Evolutionary conservation across 1,140 invertebrate genomes (phyloP).

Genomic region (Leptopilina boulardi): DNA sequence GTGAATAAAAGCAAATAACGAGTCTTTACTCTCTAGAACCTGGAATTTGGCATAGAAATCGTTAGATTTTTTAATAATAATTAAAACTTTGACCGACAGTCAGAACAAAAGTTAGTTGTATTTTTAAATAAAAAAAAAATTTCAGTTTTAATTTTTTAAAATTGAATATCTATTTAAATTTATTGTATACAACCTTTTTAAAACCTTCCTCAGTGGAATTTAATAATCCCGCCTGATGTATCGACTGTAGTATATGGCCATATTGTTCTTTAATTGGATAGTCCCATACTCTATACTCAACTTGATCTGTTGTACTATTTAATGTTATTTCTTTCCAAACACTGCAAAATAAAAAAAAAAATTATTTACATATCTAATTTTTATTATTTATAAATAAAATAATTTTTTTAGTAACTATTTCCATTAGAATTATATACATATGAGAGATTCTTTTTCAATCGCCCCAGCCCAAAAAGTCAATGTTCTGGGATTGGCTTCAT

Average conservation of each 20-base stretch:
- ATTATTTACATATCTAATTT: neutral
- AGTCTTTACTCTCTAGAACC: constrained; percentile 85
- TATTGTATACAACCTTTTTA: constrained; percentile 75
- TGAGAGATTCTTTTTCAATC: too few species aligned
- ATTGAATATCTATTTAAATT: neutral
- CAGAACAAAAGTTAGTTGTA: too few species aligned
- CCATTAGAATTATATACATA: too few species aligned
- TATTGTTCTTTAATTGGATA: constrained; percentile 95
- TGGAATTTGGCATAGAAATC: constrained; percentile 54
- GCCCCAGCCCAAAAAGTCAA: too few species aligned
- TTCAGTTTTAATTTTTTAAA: too few species aligned
- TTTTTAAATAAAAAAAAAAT: neutral
- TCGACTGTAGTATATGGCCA: constrained; percentile 89
- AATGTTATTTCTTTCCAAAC: constrained; percentile 93
- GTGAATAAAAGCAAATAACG: constrained; percentile 93
- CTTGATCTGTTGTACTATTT: constrained; percentile 85
- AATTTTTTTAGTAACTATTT: too few species aligned
- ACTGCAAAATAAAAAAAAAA: constrained; percentile 70
- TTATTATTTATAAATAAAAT: neutral
- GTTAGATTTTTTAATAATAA: too few species aligned
- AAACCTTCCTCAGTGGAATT: constrained; percentile 83
- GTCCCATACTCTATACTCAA: constrained; percentile 92
- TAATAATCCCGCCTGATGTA: constrained; percentile 86
- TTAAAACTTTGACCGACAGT: too few species aligned
- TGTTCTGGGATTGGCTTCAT: too few species aligned